Conservation (phyloP, 2,888 invertebrate genomes). For the Bombyx huttoni region DNA sequence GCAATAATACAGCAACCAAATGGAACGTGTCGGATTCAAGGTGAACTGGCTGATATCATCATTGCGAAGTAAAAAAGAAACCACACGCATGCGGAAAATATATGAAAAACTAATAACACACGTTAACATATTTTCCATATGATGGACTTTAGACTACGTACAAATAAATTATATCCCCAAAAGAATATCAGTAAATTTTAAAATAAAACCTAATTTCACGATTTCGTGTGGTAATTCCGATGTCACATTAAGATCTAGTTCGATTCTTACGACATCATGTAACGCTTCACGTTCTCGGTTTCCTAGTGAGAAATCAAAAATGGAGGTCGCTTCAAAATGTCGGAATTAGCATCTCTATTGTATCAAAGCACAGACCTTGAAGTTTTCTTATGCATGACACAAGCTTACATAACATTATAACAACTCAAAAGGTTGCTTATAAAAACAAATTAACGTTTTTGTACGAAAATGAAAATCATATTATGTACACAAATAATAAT, state of each 20-base stretch:
- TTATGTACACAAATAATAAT: neutral
- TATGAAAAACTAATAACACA: neutral
- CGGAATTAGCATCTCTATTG: constrained; percentile 49
- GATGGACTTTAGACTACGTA: neutral
- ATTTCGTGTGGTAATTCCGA: neutral
- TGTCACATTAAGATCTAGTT: constrained; percentile 2
- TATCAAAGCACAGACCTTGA: constrained; percentile 1
- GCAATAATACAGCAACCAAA: constrained; percentile 22
- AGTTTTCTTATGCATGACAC: neutral
- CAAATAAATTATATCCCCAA: neutral
- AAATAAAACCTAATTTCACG: no score
- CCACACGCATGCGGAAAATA: constrained; percentile 17
- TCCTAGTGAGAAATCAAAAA: constrained; percentile 41
- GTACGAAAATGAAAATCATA: neutral
- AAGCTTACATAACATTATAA: no score
- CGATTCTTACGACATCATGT: constrained; percentile 25
- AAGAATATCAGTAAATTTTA: no score
- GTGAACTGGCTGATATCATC: constrained; percentile 42
- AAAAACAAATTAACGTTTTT: neutral
- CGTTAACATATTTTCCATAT: neutral
- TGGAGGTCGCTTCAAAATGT: constrained; percentile 43
- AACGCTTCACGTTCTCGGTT: constrained; percentile 29
- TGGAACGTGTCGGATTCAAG: constrained; percentile 46
- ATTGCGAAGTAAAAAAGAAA: constrained; percentile 26
- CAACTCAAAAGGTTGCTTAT: neutral